Percentiles rank a stretch among this genome's conserved stretches.
phyloP scores from a whole-genome alignment of 1,140 invertebrate species.

The Cataglyphis hispanica region DNA sequence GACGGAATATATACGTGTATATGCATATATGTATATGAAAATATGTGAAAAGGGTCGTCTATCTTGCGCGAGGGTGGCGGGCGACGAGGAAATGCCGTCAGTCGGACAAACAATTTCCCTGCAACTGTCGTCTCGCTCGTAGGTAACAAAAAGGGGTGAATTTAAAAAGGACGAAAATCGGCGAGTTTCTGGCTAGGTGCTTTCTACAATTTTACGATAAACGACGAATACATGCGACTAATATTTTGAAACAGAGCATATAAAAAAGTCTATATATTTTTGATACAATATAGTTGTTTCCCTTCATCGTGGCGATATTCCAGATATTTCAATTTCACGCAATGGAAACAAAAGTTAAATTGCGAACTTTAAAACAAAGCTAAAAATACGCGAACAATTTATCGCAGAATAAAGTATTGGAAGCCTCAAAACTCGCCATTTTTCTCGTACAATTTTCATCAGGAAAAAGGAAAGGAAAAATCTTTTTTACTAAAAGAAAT shows the following conservation, averaged over 20 bases:
- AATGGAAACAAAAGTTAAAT: neutral
- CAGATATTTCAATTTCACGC: slow-evolving; percentile 62
- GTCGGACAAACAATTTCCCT: slow-evolving; percentile 55
- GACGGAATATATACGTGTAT: slow-evolving; percentile 17
- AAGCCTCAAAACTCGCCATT: neutral
- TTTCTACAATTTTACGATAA: neutral
- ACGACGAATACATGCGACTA: neutral
- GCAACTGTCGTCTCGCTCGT: slow-evolving; percentile 17
- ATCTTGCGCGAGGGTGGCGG: slow-evolving; percentile 41
- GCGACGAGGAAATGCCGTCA: slow-evolving; percentile 12
- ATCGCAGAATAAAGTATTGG: neutral
- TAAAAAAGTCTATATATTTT: neutral
- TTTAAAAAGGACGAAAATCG: slow-evolving; percentile 38
- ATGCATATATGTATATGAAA: slow-evolving; percentile 59
- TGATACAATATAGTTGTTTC: neutral
- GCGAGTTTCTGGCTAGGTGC: neutral
- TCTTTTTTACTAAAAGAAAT: neutral
- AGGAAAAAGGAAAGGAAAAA: neutral
- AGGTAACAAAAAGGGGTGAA: slow-evolving; percentile 7
- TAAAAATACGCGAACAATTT: slow-evolving; percentile 19
- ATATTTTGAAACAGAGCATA: neutral
- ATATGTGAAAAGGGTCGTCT: slow-evolving; percentile 59
- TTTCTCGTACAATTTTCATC: slow-evolving; percentile 5
- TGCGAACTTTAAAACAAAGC: neutral
- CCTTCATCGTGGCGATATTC: neutral